A percentile compares a stretch with the other conserved stretches of the same genome.
Evolutionary conservation across 2,113 vertebrate species (phyloP).

Genomic region (Montifringilla adamsi): DNA sequence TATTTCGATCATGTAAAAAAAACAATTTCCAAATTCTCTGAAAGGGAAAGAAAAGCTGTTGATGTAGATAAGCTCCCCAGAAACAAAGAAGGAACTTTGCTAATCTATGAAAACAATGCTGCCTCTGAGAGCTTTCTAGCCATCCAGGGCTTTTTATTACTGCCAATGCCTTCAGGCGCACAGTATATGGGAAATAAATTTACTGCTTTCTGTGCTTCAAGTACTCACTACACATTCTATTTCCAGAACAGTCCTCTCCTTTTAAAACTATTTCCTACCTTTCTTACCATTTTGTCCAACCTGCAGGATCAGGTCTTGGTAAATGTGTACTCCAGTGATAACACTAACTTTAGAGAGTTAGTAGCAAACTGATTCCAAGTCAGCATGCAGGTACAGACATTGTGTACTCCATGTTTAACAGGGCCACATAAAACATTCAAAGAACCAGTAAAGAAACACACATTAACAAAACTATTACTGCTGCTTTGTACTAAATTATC

Average conservation of each 20-base stretch:
- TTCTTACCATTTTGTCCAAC: background rate
- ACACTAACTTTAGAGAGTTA: background rate
- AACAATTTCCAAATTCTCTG: background rate
- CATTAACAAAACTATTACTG: background rate
- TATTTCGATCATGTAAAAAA: background rate
- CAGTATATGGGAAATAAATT: background rate
- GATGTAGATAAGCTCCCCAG: slow-evolving; percentile 29
- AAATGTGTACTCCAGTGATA: background rate
- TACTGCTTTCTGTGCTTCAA: background rate
- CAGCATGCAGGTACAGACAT: background rate
- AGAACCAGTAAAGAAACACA: background rate
- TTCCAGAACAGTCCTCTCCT: background rate
- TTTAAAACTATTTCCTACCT: background rate
- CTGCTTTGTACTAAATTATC: background rate
- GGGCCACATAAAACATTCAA: background rate
- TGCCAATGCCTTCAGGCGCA: background rate
- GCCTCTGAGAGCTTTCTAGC: background rate
- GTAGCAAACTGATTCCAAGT: background rate
- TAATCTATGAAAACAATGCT: slow-evolving; percentile 16
- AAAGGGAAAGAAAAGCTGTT: background rate
- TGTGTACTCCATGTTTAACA: background rate
- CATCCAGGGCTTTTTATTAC: background rate
- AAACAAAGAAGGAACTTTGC: slow-evolving; percentile 6
- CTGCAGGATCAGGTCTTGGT: background rate
- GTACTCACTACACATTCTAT: background rate